Conservation (phyloP, 2,888 invertebrate genomes). For the Notodonta ziczac region DNA sequence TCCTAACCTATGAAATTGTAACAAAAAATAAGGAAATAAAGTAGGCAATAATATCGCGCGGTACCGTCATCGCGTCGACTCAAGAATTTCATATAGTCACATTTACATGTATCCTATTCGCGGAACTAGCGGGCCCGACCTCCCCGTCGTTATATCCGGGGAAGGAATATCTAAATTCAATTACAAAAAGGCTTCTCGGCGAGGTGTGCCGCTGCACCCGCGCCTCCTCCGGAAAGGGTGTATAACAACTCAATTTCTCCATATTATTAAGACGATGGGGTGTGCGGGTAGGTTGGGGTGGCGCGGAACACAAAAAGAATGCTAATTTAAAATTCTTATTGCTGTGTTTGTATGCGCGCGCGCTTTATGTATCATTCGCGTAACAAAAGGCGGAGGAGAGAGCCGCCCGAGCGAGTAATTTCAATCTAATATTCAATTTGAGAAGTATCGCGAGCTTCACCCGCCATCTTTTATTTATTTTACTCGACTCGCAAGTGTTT, state of each 20-base stretch:
- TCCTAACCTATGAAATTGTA: conserved; percentile 32
- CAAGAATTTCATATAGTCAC: conserved; percentile 73
- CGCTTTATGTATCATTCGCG: conserved; percentile 80
- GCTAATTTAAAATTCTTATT: conserved; percentile 85
- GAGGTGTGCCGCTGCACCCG: conserved; percentile 81
- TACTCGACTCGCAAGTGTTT: conserved; percentile 62
- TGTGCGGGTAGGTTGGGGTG: conserved; percentile 70
- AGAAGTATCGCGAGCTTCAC: conserved; percentile 72
- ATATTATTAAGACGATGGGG: conserved; percentile 81
- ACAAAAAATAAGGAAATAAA: conserved; percentile 40
- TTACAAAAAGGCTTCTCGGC: conserved; percentile 81
- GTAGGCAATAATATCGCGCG: conserved; percentile 56
- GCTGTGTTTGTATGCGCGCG: conserved; percentile 81
- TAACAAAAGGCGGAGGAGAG: conserved; percentile 78
- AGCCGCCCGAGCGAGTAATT: conserved; percentile 81
- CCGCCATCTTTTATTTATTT: conserved; percentile 77
- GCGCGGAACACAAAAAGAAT: conserved; percentile 81
- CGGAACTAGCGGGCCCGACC: conserved; percentile 67
- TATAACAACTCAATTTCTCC: conserved; percentile 84
- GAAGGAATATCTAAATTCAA: conserved; percentile 83
- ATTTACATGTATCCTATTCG: conserved; percentile 68
- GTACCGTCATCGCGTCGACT: conserved; percentile 54
- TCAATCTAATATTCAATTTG: conserved; percentile 84
- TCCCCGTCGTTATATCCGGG: conserved; percentile 74
- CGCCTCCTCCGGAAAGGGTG: conserved; percentile 79